These are phyloP conservation scores for Temnothorax longispinosus DNA, from an alignment of 1,140 invertebrate species.

Conservation along the genomic window DNA sequence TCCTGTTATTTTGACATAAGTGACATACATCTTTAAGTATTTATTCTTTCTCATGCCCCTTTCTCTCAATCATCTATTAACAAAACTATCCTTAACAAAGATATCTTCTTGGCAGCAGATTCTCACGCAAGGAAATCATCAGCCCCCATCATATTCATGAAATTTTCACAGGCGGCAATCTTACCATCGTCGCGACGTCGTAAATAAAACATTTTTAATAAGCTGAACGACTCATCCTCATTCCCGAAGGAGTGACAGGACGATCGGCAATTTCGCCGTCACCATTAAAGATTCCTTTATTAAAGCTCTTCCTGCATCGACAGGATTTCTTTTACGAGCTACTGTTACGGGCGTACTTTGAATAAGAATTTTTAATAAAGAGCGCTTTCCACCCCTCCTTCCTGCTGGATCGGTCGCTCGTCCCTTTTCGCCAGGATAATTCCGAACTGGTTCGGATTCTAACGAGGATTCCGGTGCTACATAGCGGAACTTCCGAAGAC, in stretches of 20 bases:
- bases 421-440: constrained; percentile 29
- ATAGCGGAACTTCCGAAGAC: constrained; percentile 34
- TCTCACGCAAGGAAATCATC: neutral
- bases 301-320: constrained; percentile 46
- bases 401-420: neutral
- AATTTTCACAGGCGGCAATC: constrained; percentile 26
- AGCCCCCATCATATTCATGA: neutral
- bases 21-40: neutral
- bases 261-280: constrained; percentile 37
- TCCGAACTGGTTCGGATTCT: constrained; percentile 45
- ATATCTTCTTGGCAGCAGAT: neutral
- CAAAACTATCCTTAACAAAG: neutral
- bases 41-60: neutral
- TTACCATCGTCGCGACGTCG: neutral
- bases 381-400: neutral
- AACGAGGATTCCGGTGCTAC: constrained; percentile 29
- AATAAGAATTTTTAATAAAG: constrained; percentile 68
- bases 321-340: constrained; percentile 51
- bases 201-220: constrained; percentile 61
- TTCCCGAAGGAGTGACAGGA: constrained; percentile 1
- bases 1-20: too few relatives aligned
- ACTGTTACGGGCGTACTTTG: constrained; percentile 48
- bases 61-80: neutral
- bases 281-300: constrained; percentile 60
- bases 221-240: constrained; percentile 3